Percentiles rank a stretch among this genome's conserved stretches.
phyloP scores from a whole-genome alignment of 1,140 invertebrate genomes.

The Andricus grossulariae region DNA sequence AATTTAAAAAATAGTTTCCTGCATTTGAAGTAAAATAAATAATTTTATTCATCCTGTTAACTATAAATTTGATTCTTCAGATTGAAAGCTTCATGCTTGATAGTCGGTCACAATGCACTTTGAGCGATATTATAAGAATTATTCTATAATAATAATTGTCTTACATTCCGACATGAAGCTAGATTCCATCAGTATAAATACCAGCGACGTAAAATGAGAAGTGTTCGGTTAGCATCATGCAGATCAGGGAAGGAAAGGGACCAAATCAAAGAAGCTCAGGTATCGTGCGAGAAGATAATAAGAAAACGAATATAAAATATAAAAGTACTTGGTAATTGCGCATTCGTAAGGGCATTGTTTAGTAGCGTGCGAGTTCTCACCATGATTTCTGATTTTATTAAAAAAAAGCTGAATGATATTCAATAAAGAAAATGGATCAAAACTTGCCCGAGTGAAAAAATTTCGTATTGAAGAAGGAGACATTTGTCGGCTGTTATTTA shows the following conservation, averaged over 20 bases:
- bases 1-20: no score
- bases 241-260: slow-evolving; percentile 10
- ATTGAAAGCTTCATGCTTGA: neutral
- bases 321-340: neutral
- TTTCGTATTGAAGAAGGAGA: slow-evolving; percentile 11
- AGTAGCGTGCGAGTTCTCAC: neutral
- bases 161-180: slow-evolving; percentile 26
- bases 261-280: slow-evolving; percentile 11
- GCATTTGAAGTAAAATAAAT: no score
- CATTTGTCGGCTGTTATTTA: slow-evolving; percentile 48
- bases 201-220: slow-evolving; percentile 17
- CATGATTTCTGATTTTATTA: neutral
- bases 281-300: slow-evolving; percentile 5
- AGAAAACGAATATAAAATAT: slow-evolving; percentile 11
- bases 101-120: neutral
- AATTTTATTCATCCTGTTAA: neutral
- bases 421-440: slow-evolving; percentile 22
- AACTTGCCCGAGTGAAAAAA: slow-evolving; percentile 9
- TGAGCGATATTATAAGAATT: neutral
- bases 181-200: slow-evolving; percentile 26
- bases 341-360: neutral
- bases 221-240: slow-evolving; percentile 28
- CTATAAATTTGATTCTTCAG: neutral
- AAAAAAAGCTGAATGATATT: slow-evolving; percentile 24
- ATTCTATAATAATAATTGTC: slow-evolving; percentile 4